Base-by-base conservation (phyloP, 2,888 invertebrate species). In the Acanthosoma haemorrhoidale region DNA sequence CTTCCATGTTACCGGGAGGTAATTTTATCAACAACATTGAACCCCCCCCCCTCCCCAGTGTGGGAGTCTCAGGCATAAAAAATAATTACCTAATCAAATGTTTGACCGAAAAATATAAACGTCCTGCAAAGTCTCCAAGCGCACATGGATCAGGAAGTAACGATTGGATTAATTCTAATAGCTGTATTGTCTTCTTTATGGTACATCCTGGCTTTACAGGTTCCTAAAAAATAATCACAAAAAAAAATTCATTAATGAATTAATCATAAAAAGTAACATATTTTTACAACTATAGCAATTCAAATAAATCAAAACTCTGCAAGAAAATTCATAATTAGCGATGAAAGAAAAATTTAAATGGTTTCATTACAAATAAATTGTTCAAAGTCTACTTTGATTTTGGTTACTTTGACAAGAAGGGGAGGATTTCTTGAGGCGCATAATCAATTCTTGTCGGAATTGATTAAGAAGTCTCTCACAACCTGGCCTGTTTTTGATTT, bases 141-240 rank as follows among this genome's bases (percentile, higher is more conserved):
- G 71, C 34, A 4, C 58, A 25, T 16, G 41, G 32, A 73, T 82
- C 82, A 6, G 80, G 79, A 34, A 82, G 77, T 66, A 79, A 76
- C 70, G 80, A 79, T 39, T 81, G 76, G 2, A 81, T 79, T 68
- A 81, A 79, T 25, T 78, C 78, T 21, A 81, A 75, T 34, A 83
- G 76, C 25, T 78, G 76, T 3, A 78, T 76, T 25, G 80, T 79
- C 70, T 80, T 79, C 11, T 68, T 69, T 18, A 72, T 15, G 34
- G 57, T 51, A 36, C 69, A 70, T 32, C 60, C 31, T 18, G 51
- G 31, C 57, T 71, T 70, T 15, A 66, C 43, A 8, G 39, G 68
- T 31, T 73, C 69, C 73, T 73, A 32, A 70, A 34, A 39, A 25
- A 36, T 11, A 11, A 36, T 11, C 8, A 36, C 8, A 36, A 11